Evolutionary conservation across 2,888 invertebrate species (phyloP).

Genomic region (Plagodis pulveraria): DNA sequence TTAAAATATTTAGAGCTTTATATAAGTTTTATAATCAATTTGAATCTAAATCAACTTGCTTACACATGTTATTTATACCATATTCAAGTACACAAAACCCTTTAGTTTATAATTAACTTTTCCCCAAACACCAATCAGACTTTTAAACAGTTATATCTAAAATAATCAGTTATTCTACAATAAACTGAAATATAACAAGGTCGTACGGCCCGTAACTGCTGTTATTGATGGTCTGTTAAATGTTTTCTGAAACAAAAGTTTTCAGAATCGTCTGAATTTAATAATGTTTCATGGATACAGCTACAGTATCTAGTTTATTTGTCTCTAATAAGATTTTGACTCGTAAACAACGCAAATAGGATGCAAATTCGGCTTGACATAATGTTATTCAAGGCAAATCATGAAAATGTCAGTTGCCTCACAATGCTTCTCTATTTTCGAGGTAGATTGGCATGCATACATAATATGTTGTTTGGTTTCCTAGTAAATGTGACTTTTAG

Average conservation of each 20-base stretch:
- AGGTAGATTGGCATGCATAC: not conserved
- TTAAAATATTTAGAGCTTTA: no score
- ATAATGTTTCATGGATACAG: not conserved
- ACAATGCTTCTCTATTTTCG: not conserved
- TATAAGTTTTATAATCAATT: no score
- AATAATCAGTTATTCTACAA: not conserved
- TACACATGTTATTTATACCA: not conserved
- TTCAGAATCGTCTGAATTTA: not conserved
- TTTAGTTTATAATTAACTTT: not conserved
- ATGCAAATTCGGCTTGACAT: constrained; percentile 5
- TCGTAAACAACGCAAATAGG: not conserved
- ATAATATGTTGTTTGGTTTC: not conserved
- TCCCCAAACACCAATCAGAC: constrained; percentile 3
- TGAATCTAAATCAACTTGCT: no score
- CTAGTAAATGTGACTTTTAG: not conserved
- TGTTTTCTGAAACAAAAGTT: not conserved
- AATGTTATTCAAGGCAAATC: constrained; percentile 2
- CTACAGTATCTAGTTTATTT: not conserved
- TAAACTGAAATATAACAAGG: not conserved
- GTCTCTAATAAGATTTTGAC: not conserved
- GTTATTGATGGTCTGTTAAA: not conserved
- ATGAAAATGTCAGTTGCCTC: constrained; percentile 3
- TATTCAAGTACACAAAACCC: not conserved
- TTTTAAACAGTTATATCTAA: not conserved
- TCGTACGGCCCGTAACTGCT: not conserved